Conservation (phyloP, 92 coral and sea anemone species). For the Umimayanthus chanpuru region DNA sequence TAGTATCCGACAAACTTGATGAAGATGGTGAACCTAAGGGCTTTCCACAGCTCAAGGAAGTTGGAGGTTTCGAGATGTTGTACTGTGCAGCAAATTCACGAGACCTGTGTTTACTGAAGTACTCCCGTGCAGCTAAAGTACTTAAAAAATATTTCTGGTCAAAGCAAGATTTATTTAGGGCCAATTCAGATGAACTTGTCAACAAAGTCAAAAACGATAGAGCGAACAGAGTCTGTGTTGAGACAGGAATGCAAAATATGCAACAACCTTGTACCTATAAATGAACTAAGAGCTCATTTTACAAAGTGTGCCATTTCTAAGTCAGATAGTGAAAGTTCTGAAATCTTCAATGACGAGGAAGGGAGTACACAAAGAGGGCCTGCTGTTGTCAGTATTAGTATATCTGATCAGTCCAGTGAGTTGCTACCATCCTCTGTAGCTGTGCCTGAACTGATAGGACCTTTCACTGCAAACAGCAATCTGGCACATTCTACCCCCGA, state of each 20-base stretch:
- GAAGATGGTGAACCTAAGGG: conserved; percentile 34
- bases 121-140: conserved; percentile 37
- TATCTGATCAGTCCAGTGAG: background rate
- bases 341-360: conserved; percentile 7
- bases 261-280: too few species aligned
- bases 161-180: conserved; percentile 34
- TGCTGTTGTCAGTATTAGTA: background rate
- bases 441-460: conserved; percentile 11
- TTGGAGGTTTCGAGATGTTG: conserved; percentile 37
- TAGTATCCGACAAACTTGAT: conserved; percentile 41
- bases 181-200: conserved; percentile 45
- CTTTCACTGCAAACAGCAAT: conserved; percentile 16
- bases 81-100: conserved; percentile 42
- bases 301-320: conserved; percentile 32
- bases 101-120: conserved; percentile 28
- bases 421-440: conserved; percentile 4
- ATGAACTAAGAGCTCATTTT: too few species aligned
- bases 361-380: conserved; percentile 14
- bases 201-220: conserved; percentile 23
- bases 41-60: conserved; percentile 42
- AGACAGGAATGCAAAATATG: conserved; percentile 42
- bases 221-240: conserved; percentile 38
- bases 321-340: conserved; percentile 6
- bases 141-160: conserved; percentile 22
- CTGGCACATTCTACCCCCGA: too few species aligned